A percentile compares a stretch with the other conserved stretches of the same genome.
phyloP scores from a whole-genome alignment of 2,888 invertebrate genomes.

The Steromphala cineraria region DNA sequence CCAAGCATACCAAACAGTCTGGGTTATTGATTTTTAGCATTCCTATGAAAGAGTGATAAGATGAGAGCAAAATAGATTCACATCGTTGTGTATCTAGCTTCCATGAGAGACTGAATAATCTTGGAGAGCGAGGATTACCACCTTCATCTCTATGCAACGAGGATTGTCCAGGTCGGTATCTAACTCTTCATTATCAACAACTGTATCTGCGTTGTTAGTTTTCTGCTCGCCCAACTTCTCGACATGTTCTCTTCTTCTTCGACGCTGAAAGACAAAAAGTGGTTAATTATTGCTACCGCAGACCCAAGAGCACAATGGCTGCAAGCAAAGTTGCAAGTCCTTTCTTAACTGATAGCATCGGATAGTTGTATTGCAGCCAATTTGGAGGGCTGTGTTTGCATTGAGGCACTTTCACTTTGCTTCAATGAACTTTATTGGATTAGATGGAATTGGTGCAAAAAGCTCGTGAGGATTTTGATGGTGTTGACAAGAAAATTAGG shows the following conservation, averaged over 20 bases:
- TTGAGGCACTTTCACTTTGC: not conserved
- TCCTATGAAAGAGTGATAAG: conserved; percentile 8
- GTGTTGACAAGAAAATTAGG: not conserved
- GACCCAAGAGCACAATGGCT: not conserved
- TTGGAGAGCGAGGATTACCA: not conserved
- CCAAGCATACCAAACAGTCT: conserved; percentile 6
- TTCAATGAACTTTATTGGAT: not conserved
- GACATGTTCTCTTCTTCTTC: not conserved
- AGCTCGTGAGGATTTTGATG: not conserved
- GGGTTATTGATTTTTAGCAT: conserved; percentile 5
- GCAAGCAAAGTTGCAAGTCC: not conserved
- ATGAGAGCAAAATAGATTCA: conserved; percentile 8
- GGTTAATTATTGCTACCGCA: conserved; percentile 3
- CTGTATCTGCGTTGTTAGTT: not conserved
- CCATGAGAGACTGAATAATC: not conserved
- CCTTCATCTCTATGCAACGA: not conserved
- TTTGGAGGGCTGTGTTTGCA: not conserved
- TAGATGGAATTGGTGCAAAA: not conserved
- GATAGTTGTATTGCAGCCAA: not conserved
- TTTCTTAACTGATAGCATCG: not conserved
- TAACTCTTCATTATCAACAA: not conserved
- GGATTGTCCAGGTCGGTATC: not conserved
- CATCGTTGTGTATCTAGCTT: not conserved
- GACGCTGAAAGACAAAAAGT: not conserved
- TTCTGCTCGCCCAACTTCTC: not conserved